Conservation (phyloP, 2,888 invertebrate genomes). For the Drosophila trichaetosa region DNA sequence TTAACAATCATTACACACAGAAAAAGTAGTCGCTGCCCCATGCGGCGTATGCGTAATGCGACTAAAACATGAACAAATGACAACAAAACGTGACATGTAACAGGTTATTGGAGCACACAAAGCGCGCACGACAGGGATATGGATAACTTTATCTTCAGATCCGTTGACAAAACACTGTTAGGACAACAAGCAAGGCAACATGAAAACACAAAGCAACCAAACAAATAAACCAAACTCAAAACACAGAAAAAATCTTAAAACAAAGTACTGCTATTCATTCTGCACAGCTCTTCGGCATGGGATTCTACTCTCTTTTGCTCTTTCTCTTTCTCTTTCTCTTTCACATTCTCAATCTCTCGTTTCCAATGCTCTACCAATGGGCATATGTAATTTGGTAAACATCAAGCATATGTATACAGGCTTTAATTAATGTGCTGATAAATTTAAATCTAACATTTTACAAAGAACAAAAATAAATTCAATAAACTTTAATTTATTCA, state of each 20-base stretch:
- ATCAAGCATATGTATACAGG: neutral
- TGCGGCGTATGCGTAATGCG: conserved; percentile 60
- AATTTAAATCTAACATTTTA: neutral
- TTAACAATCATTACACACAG: conserved; percentile 38
- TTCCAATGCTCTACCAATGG: conserved; percentile 19
- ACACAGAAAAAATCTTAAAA: conserved; percentile 69
- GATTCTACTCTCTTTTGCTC: conserved; percentile 1
- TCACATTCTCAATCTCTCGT: conserved; percentile 2
- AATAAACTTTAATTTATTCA: neutral
- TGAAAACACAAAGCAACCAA: conserved; percentile 18
- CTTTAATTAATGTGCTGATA: neutral
- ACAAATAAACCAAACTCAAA: conserved; percentile 38
- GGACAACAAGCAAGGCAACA: conserved; percentile 27
- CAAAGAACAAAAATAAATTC: neutral
- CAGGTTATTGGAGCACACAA: conserved; percentile 71
- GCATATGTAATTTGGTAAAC: neutral
- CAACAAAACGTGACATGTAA: conserved; percentile 65
- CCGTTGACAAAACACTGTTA: conserved; percentile 56
- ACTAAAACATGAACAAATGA: conserved; percentile 39
- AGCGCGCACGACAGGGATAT: conserved; percentile 52
- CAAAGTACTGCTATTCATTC: conserved; percentile 80
- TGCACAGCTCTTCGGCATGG: conserved; percentile 60
- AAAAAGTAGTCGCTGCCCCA: conserved; percentile 9
- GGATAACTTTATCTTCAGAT: conserved; percentile 75
- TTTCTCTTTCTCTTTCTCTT: neutral